These are phyloP conservation scores for Tolypeutes matacus DNA, from an alignment of 2,797 vertebrate species.

Conservation along the genomic window DNA sequence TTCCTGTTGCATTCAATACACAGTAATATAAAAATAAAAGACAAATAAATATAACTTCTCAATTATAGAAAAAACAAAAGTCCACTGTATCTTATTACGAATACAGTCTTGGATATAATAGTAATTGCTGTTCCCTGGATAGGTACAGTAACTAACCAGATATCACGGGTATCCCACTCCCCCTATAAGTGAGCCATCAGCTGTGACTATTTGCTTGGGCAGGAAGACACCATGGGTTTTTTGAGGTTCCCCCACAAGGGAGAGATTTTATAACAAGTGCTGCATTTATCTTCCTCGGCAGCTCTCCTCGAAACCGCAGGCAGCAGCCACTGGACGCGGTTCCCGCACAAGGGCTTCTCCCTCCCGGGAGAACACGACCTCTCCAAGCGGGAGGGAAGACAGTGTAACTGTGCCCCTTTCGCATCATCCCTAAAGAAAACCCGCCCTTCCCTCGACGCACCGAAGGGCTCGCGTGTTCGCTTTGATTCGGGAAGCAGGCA, in stretches of 20 bases:
- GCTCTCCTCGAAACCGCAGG: background rate
- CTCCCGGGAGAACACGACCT: background rate
- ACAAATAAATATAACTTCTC: constrained; percentile 71
- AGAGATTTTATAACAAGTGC: background rate
- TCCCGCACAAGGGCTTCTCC: background rate
- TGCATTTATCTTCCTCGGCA: background rate
- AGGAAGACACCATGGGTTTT: background rate
- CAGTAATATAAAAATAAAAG: constrained; percentile 77
- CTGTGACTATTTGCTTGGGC: background rate
- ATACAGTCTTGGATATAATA: background rate
- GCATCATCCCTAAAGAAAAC: background rate
- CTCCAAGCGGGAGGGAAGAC: background rate
- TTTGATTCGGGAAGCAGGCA: constrained; percentile 66
- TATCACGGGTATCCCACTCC: background rate
- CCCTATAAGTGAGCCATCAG: background rate
- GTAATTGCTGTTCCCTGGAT: background rate
- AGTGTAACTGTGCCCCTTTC: background rate
- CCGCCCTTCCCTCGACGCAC: background rate
- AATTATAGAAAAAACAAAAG: constrained; percentile 61
- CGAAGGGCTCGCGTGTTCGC: background rate
- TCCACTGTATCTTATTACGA: constrained; percentile 3
- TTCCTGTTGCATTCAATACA: constrained; percentile 11
- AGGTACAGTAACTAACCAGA: background rate
- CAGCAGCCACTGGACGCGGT: background rate
- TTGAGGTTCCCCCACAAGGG: background rate